phyloP scores from a whole-genome alignment of 2,113 vertebrate genomes.

The Axis porcinus region DNA sequence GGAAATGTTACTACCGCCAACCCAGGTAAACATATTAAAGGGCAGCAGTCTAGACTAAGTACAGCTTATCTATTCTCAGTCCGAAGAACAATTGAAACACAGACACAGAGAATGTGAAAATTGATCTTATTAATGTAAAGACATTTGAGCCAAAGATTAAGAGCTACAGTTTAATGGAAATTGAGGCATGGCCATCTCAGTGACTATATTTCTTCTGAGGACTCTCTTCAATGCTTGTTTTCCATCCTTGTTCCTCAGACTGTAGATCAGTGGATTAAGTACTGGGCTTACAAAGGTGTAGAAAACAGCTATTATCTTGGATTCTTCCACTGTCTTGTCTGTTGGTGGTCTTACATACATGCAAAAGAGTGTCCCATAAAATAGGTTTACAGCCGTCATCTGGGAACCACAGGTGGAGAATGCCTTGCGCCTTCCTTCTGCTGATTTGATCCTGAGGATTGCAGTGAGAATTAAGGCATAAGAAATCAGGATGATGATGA shows the following conservation, averaged over 20 bases:
- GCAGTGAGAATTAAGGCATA: conserved; percentile 33
- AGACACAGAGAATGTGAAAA: neutral
- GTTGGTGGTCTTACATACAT: conserved; percentile 48
- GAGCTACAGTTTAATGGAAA: neutral
- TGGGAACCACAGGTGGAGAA: conserved; percentile 73
- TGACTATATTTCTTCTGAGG: neutral
- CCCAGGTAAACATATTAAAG: neutral
- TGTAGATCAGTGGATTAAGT: neutral
- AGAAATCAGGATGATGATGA: conserved; percentile 56
- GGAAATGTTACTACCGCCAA: neutral
- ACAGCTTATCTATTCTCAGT: rapidly evolving
- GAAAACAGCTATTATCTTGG: conserved; percentile 56
- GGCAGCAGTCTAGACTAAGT: rapidly evolving
- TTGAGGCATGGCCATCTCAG: neutral
- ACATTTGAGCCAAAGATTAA: neutral
- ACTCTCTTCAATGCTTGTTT: conserved; percentile 40
- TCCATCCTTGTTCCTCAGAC: neutral
- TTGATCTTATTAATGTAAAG: neutral
- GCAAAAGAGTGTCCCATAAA: conserved; percentile 64
- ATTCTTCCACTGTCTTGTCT: conserved; percentile 54
- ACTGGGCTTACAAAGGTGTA: conserved; percentile 51
- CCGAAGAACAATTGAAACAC: neutral
- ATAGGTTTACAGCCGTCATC: conserved; percentile 29
- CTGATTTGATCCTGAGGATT: conserved; percentile 46
- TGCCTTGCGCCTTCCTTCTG: conserved; percentile 43